phyloP scores from a whole-genome alignment of 2,113 vertebrate species.

The Cichladusa arquata region DNA sequence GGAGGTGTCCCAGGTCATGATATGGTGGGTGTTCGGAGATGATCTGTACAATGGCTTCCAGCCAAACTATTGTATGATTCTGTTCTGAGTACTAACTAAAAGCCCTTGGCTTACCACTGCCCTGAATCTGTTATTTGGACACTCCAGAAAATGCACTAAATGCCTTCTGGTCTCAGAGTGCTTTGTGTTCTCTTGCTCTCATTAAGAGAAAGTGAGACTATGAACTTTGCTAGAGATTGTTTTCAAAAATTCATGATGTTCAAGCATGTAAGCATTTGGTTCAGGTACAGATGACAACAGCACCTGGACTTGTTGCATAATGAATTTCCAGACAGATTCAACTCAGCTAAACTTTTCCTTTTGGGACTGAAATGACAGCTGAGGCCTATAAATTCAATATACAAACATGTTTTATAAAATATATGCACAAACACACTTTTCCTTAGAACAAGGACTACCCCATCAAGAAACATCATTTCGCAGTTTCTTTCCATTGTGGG shows the following conservation, averaged over 20 bases:
- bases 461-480: not conserved
- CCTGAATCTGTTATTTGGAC: not conserved
- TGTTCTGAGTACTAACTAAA: not conserved
- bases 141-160: not conserved
- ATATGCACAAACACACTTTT: not conserved
- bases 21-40: fast-evolving
- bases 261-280: not conserved
- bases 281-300: not conserved
- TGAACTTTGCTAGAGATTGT: not conserved
- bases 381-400: not conserved
- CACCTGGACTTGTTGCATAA: not conserved
- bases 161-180: not conserved
- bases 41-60: not conserved
- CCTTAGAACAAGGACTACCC: not conserved
- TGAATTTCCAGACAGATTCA: not conserved
- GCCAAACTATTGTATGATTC: not conserved
- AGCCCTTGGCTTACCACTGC: not conserved
- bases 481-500: not conserved
- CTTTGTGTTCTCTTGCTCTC: not conserved
- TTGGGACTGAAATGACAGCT: not conserved
- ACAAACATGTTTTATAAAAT: not conserved
- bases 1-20: not conserved
- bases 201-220: not conserved
- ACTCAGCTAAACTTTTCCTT: not conserved
- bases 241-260: not conserved